Percentiles rank a stretch among this genome's conserved stretches.
Evolutionary conservation across 2,888 invertebrate species (phyloP).

Genomic region (Andrena marginata): DNA sequence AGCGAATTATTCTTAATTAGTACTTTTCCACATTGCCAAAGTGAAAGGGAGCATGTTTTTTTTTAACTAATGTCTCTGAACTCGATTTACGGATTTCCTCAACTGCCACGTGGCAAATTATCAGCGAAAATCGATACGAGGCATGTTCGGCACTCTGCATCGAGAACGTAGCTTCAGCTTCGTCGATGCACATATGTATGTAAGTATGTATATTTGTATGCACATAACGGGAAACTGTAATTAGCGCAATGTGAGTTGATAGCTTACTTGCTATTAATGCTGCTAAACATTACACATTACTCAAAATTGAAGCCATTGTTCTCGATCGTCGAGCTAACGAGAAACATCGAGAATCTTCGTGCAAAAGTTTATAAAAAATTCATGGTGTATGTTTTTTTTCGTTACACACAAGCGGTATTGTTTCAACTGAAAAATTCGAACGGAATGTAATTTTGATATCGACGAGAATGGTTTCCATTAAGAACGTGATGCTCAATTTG

Average conservation of each 20-base stretch:
- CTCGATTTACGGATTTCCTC: constrained; percentile 23
- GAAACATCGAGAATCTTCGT: constrained; percentile 43
- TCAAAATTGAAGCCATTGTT: constrained; percentile 51
- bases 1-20: background rate
- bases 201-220: constrained; percentile 26
- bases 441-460: background rate
- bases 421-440: constrained; percentile 16
- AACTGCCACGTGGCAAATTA: constrained; percentile 44
- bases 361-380: constrained; percentile 11
- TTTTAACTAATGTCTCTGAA: background rate
- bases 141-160: constrained; percentile 45
- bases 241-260: background rate
- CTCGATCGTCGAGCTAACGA: constrained; percentile 58
- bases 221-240: constrained; percentile 9
- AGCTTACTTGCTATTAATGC: background rate
- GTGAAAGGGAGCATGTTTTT: background rate
- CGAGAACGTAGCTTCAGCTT: constrained; percentile 50
- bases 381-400: constrained; percentile 2
- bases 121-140: constrained; percentile 40
- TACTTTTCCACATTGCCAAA: background rate
- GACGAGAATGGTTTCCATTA: background rate
- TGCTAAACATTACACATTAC: constrained; percentile 10
- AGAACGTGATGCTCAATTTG: background rate
- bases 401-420: background rate
- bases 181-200: constrained; percentile 24